Percentiles rank a stretch among this genome's conserved stretches.
Conservation (phyloP, 92 coral and sea anemone genomes). For the Nematostella vectensis region DNA sequence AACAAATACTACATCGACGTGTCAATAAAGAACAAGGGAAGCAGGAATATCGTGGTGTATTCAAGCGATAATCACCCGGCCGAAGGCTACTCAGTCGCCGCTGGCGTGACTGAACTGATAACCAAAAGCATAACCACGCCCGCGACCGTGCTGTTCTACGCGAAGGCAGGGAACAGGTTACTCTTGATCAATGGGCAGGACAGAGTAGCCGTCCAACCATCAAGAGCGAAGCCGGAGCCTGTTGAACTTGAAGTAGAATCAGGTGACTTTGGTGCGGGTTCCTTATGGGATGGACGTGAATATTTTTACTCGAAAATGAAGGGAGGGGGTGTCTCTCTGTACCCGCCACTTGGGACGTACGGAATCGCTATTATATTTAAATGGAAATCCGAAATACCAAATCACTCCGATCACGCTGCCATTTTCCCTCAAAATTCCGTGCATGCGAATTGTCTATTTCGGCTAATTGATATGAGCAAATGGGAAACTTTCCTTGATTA, state of each 20-base stretch:
- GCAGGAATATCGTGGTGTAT: slow-evolving; percentile 31
- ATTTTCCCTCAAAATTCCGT: too few species aligned
- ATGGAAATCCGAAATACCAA: too few species aligned
- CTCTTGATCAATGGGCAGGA: slow-evolving; percentile 54
- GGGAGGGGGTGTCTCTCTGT: too few species aligned
- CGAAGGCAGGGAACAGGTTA: slow-evolving; percentile 49
- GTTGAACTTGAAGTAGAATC: slow-evolving; percentile 29
- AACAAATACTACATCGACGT: slow-evolving; percentile 65
- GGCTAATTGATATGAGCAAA: too few species aligned
- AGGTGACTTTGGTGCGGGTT: too few species aligned
- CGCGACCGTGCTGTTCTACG: slow-evolving; percentile 46
- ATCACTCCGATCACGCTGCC: too few species aligned
- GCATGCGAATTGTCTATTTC: too few species aligned
- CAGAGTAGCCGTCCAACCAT: slow-evolving; percentile 46
- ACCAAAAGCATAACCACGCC: slow-evolving; percentile 65
- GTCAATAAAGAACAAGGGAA: slow-evolving; percentile 53
- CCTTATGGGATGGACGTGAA: too few species aligned
- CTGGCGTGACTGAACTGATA: slow-evolving; percentile 44
- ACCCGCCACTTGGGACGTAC: too few species aligned
- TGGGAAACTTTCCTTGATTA: too few species aligned
- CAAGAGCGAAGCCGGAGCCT: slow-evolving; percentile 58
- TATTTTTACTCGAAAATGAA: too few species aligned
- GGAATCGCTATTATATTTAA: too few species aligned
- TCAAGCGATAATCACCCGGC: slow-evolving; percentile 93
- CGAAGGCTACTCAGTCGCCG: slow-evolving; percentile 57